Evolutionary conservation across 2,113 vertebrate species (phyloP).

Genomic region (Rissa tridactyla): DNA sequence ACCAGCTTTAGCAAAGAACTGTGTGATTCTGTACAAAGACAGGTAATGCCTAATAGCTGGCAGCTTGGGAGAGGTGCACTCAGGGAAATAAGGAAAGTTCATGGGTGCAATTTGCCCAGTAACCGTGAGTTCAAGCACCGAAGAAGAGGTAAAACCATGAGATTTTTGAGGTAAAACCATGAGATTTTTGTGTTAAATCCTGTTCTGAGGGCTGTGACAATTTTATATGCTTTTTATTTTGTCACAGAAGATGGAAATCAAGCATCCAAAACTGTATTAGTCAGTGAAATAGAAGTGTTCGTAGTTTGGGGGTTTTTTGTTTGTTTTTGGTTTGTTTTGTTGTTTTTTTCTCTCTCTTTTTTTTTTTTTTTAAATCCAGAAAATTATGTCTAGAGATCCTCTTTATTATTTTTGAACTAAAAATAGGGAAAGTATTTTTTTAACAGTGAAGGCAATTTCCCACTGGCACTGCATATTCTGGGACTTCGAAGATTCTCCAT

Average conservation of each 20-base stretch:
- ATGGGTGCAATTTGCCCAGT: not conserved
- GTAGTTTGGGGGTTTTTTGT: no score
- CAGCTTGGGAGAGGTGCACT: not conserved
- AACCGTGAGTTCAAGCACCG: not conserved
- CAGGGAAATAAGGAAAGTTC: not conserved
- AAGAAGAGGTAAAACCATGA: not conserved
- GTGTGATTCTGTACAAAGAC: not conserved
- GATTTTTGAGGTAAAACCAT: not conserved
- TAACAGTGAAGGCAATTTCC: not conserved
- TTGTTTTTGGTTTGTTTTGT: no score
- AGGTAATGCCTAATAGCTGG: not conserved
- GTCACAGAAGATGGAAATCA: not conserved
- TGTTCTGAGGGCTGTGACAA: not conserved
- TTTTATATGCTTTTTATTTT: not conserved
- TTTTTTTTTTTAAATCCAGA: not conserved
- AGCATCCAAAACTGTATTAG: not conserved
- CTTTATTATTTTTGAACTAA: not conserved
- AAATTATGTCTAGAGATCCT: not conserved
- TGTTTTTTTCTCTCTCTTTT: not conserved
- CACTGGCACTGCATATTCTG: accelerated
- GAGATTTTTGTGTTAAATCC: not conserved
- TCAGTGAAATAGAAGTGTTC: not conserved
- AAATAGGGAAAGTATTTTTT: not conserved
- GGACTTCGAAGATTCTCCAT: not conserved
- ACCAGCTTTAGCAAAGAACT: not conserved